phyloP scores from a whole-genome alignment of 2,888 invertebrate species.

The Apodemia hepburni region DNA sequence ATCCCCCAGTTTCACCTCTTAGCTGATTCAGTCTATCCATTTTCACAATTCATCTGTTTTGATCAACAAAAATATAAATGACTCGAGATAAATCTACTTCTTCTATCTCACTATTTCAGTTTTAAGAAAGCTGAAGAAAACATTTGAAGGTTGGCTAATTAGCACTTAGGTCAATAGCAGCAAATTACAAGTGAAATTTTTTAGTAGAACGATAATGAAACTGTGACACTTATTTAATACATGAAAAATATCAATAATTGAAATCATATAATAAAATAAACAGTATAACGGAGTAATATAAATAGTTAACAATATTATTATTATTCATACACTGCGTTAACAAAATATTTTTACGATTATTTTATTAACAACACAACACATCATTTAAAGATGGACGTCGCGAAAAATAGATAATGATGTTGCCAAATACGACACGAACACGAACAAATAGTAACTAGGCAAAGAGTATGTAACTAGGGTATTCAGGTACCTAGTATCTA shows the following conservation, averaged over 20 bases:
- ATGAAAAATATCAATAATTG: constrained; percentile 29
- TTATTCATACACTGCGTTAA: constrained; percentile 30
- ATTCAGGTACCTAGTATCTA: no score
- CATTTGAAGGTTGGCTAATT: constrained; percentile 63
- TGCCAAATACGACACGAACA: constrained; percentile 37
- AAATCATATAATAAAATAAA: constrained; percentile 32
- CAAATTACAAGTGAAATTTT: constrained; percentile 69
- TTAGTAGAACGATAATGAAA: constrained; percentile 65
- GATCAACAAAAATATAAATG: constrained; percentile 37
- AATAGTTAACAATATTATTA: constrained; percentile 30
- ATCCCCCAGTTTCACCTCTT: constrained; percentile 58
- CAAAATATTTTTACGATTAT: constrained; percentile 50
- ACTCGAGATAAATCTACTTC: constrained; percentile 29
- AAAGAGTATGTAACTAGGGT: no score
- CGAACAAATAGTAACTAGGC: no score
- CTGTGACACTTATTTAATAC: constrained; percentile 68
- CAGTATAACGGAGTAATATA: constrained; percentile 34
- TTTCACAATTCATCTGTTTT: constrained; percentile 70
- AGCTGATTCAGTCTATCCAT: constrained; percentile 75
- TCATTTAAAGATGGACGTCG: constrained; percentile 78
- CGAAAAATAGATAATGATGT: constrained; percentile 59
- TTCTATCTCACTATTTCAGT: constrained; percentile 35
- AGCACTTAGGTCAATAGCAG: constrained; percentile 73
- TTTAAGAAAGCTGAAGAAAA: constrained; percentile 53
- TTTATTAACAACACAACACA: constrained; percentile 73